Evolutionary conservation across 2,113 vertebrate species (phyloP), one percentile per base, ranked within the genome.

Genomic region (Rhombomys opimus): DNA sequence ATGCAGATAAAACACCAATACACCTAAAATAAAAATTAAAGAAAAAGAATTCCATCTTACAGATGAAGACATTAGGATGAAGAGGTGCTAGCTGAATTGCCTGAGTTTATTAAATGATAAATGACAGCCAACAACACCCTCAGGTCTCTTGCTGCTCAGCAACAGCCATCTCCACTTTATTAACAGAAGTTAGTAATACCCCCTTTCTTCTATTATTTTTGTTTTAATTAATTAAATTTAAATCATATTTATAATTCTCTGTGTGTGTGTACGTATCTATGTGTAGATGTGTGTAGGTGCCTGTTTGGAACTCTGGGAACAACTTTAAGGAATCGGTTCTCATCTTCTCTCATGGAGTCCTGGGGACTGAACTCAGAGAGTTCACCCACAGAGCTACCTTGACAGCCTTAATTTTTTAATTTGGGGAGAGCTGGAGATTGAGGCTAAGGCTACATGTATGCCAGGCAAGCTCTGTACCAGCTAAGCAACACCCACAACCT

Each of bases 41-140:
- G 46, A 46, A 46, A 41, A 77, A 35, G 65, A 95, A 86, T 65
- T 86, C 59, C 65, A 73, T 25, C 76, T 95, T 86, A 87, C 32
- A 63, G 59, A 77, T 73, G 65, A 97, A 92, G 70, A 73, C 87
- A 93, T 77, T 68, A 41, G 18, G 80, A 96, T 14, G 30, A 67
- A 54, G 46, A 68, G 59, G 20, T 81, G 27, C 68, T 65, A 89
- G 67, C 50, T 81, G 68, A 81, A 14, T 68, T 72, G 22, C 61
- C 50, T 46, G 78, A 91, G 27, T 90, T 94, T 92, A 52, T 76
- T 38, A 81, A 93, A 59, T 59, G 27, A 35, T 72, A 77, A 65
- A n/a, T 82, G 80, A 59, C 67, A 95, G 81, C 23, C 61, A 50
- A 95, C 77, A 72, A 1, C 80, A 41, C 25, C 9, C 12, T 81